Evolutionary conservation across 1,140 invertebrate species (phyloP).

Genomic region (Papilio helenus): DNA sequence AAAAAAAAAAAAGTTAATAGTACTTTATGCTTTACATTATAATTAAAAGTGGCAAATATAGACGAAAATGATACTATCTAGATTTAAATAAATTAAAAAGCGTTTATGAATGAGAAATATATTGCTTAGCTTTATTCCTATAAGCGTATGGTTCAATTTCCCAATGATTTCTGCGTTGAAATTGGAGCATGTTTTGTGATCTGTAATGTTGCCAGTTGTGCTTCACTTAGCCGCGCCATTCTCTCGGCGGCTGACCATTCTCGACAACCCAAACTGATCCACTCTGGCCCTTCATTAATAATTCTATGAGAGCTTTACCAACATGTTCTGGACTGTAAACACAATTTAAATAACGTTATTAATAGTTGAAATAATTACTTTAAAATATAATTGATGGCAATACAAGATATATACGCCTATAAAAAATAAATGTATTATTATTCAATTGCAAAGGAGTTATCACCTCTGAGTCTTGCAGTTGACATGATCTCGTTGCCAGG

Average conservation of each 20-base stretch:
- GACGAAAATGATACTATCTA: background rate
- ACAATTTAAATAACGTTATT: slow-evolving; percentile 21
- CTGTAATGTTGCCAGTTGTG: slow-evolving; percentile 18
- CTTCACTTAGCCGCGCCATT: slow-evolving; percentile 79
- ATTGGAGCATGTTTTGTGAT: slow-evolving; percentile 18
- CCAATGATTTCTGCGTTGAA: slow-evolving; percentile 31
- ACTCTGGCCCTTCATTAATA: slow-evolving; percentile 86
- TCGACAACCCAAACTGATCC: slow-evolving; percentile 89
- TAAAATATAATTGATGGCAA: background rate
- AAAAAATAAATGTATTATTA: too few species aligned
- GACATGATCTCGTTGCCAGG: slow-evolving; percentile 86
- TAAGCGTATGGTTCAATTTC: slow-evolving; percentile 40
- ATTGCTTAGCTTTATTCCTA: slow-evolving; percentile 34
- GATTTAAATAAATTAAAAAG: slow-evolving; percentile 14
- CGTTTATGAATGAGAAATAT: background rate
- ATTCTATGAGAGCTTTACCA: slow-evolving; percentile 85
- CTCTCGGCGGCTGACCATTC: slow-evolving; percentile 85
- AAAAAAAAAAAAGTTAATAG: background rate
- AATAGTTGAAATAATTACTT: background rate
- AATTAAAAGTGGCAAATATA: background rate
- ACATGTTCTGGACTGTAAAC: slow-evolving; percentile 86
- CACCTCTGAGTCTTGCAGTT: slow-evolving; percentile 86
- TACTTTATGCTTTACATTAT: background rate
- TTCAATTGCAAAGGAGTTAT: slow-evolving; percentile 48
- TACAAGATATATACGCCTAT: too few species aligned